phyloP scores from a whole-genome alignment of 2,797 vertebrate genomes.

The Paratrypauchen microcephalus region DNA sequence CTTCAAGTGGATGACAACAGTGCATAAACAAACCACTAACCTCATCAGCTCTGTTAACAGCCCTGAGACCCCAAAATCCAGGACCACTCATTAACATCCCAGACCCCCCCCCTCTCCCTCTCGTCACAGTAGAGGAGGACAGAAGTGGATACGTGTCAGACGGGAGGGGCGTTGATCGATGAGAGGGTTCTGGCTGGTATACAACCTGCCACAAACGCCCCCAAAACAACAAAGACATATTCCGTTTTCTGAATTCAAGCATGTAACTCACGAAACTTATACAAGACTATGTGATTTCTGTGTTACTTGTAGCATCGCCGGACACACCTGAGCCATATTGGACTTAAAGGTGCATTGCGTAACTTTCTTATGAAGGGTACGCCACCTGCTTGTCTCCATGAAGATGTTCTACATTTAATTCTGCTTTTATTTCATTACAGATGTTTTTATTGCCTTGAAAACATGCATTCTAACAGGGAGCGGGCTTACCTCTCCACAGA shows the following conservation, averaged over 20 bases:
- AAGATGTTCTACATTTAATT: too few relatives aligned
- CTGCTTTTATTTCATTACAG: too few relatives aligned
- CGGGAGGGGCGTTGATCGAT: constrained; percentile 76
- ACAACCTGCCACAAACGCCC: constrained; percentile 43
- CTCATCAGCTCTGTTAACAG: constrained; percentile 68
- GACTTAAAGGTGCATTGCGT: too few relatives aligned
- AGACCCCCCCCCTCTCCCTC: constrained; percentile 32
- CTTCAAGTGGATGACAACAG: constrained; percentile 70
- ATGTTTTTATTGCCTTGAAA: too few relatives aligned
- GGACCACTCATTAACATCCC: constrained; percentile 71
- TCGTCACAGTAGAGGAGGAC: constrained; percentile 35
- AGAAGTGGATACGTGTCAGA: constrained; percentile 56
- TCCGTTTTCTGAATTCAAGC: background rate
- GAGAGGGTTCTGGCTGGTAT: constrained; percentile 67
- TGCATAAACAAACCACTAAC: constrained; percentile 72
- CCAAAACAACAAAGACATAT: constrained; percentile 21
- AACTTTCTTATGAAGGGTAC: too few relatives aligned
- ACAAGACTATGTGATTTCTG: constrained; percentile 3
- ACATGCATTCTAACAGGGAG: too few relatives aligned
- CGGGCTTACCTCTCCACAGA: too few relatives aligned
- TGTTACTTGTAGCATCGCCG: too few relatives aligned
- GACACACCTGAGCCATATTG: too few relatives aligned
- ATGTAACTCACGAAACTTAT: constrained; percentile 14
- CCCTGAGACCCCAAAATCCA: constrained; percentile 51
- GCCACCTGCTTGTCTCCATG: too few relatives aligned